Conservation (phyloP, 92 coral and sea anemone genomes). For the Paramuricea clavata region DNA sequence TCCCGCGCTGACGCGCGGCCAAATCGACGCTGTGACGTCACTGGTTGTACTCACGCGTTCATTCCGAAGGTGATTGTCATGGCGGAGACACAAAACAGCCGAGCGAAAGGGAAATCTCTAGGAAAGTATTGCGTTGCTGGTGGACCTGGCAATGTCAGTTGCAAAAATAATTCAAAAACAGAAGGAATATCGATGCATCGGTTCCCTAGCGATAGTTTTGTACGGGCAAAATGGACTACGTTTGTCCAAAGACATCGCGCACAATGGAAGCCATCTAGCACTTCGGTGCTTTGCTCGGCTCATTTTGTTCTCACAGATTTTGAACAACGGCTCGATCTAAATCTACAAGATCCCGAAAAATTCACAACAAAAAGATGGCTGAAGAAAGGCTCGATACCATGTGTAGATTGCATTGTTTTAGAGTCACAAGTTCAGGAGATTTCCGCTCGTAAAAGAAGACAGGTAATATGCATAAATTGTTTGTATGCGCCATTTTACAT, state of each 20-base stretch:
- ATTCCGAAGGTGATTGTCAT: constrained; percentile 14
- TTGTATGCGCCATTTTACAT: constrained; percentile 8
- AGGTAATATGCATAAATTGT: constrained; percentile 46
- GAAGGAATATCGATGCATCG: constrained; percentile 69
- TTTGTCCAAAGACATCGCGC: constrained; percentile 69
- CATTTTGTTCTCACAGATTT: constrained; percentile 62
- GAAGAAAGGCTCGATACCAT: constrained; percentile 49
- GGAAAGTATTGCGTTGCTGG: constrained; percentile 76
- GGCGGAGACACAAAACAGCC: constrained; percentile 39
- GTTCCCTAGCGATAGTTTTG: constrained; percentile 64
- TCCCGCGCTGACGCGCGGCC: constrained; percentile 16
- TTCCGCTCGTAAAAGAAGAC: constrained; percentile 43
- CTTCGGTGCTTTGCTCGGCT: constrained; percentile 67
- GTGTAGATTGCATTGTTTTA: constrained; percentile 39
- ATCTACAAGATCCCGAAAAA: constrained; percentile 12
- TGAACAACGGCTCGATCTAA: constrained; percentile 45
- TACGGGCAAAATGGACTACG: constrained; percentile 59
- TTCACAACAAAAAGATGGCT: constrained; percentile 28
- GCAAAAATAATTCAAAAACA: constrained; percentile 65
- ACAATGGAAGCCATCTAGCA: constrained; percentile 61
- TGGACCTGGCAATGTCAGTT: constrained; percentile 67
- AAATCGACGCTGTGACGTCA: constrained; percentile 23
- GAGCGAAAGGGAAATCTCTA: constrained; percentile 40
- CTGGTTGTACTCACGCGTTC: constrained; percentile 44
- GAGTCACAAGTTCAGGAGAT: constrained; percentile 38